Base-by-base conservation (phyloP, 2,888 invertebrate species). In the Cacoxenus indagator region DNA sequence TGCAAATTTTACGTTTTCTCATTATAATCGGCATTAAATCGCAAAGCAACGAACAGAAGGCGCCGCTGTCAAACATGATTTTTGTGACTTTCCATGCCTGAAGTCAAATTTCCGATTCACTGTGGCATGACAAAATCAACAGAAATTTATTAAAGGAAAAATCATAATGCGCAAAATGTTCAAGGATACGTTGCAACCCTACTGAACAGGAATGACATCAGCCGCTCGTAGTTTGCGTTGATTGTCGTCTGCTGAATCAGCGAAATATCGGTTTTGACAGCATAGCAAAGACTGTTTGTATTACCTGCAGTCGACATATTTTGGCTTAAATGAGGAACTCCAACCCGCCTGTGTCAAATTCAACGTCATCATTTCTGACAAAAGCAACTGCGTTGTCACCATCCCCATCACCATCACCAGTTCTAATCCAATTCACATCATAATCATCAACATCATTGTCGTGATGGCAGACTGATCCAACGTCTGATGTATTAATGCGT, bases 181-280 rank as follows among this genome's bases (percentile, higher is more conserved):
- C 37, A 37, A 37, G 37, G 37, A 14, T 37, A 11, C 37, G 14
- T 37, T 4, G 8, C 37, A 1, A 37, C 37, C 37, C 37, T 37
- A 37, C 14, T 37, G 14, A 37, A 37, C 14, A 37, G 14, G 37
- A 48, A 48, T 24, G 8, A 27, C 46, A 22, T 24, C 19, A 62
- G 14, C 43, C 9, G 61, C 45, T 22, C 19, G 61, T 26, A 64
- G 24, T n/a, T 61, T 64, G 26, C 70, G 72, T 70, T 82, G 83
- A 81, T 81, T 81, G 80, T 75, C 76, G 77, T 72, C 78, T 78
- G 78, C 81, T 79, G 81, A 81, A 74, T 80, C 77, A 83, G 83
- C 76, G 69, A 65, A 22, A 62, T 45, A 62, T 43, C 31, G 59
- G 29, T 59, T 31, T 59, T 59, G 59, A 59, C 59, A 59, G 29